Evolutionary conservation across 2,888 invertebrate genomes (phyloP), one percentile per base, ranked within the genome.

Genomic region (Agriotes lineatus): DNA sequence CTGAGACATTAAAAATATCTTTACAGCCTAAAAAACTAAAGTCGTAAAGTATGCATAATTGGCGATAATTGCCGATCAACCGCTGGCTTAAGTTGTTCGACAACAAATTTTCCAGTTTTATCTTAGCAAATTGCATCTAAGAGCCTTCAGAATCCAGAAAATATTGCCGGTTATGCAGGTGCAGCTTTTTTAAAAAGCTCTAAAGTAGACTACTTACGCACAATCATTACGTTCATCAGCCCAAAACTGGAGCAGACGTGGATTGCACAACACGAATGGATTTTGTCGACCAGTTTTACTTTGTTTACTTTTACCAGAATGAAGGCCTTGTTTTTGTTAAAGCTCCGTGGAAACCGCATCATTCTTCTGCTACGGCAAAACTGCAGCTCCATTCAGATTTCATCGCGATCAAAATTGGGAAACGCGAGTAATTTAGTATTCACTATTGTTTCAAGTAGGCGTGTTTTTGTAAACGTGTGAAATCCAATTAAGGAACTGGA

Each of bases 281-380:
- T 48, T 45, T 48, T 48, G n/a, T 6, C 33, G 52, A 33, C 33
- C 30, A 52, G 33, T 52, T 52, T 52, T 52, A 52, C 52, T 52
- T 10, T 18, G 7, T 30, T 9, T 33, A 48, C 25, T 48, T 48
- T 48, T 48, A 48, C 48, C 48, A 25, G 48, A 48, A 48, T 48
- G 22, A 20, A 22, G 12, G 12, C 14, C 16, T 2, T 18, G 18
- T 42, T 42, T 18, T 25, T 7, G 3, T 25, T 25, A 25, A n/a
- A n/a, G n/a, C 5, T n/a, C 3, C 37, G n/a, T n/a, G n/a, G 1
- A n/a, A n/a, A n/a, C n/a, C n/a, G n/a, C n/a, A n/a, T n/a, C n/a
- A n/a, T n/a, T n/a, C n/a, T n/a, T n/a, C n/a, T n/a, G n/a, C n/a
- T n/a, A n/a, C n/a, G n/a, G n/a, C n/a, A 9, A 30, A 30, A 30